Evolutionary conservation across 2,888 invertebrate species (phyloP).

Genomic region (Oxytorus armatus): DNA sequence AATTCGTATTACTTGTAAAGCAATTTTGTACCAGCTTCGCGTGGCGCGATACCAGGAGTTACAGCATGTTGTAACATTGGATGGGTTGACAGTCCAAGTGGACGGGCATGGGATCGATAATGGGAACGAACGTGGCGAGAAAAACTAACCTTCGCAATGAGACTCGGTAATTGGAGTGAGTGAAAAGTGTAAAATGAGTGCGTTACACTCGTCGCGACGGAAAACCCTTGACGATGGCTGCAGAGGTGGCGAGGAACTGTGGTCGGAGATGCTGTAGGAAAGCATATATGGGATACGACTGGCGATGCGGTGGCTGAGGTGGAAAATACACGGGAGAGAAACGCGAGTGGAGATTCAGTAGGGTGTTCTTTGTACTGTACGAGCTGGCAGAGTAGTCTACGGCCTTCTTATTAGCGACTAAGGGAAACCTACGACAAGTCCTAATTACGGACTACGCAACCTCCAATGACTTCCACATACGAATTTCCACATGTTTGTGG

Average conservation of each 20-base stretch:
- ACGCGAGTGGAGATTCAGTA: slow-evolving; percentile 15
- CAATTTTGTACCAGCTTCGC: too few species aligned
- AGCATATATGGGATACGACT: not conserved
- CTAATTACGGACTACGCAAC: too few species aligned
- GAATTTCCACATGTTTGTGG: too few species aligned
- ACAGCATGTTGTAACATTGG: slow-evolving; percentile 17
- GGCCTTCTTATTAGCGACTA: slow-evolving; percentile 24
- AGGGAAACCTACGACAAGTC: too few species aligned
- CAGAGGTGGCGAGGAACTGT: slow-evolving; percentile 16
- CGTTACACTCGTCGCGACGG: slow-evolving; percentile 43
- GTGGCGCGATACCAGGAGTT: slow-evolving; percentile 1
- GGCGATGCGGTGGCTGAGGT: slow-evolving; percentile 1
- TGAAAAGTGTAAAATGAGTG: slow-evolving; percentile 48
- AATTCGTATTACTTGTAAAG: too few species aligned
- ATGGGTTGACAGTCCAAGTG: slow-evolving; percentile 9
- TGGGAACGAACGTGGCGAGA: slow-evolving; percentile 9
- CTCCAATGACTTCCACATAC: too few species aligned
- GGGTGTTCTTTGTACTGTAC: slow-evolving; percentile 18
- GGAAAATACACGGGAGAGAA: slow-evolving; percentile 21
- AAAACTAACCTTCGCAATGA: slow-evolving; percentile 48
- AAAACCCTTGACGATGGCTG: slow-evolving; percentile 31
- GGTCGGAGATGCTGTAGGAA: slow-evolving; percentile 17
- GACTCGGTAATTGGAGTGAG: slow-evolving; percentile 59
- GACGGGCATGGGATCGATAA: not conserved
- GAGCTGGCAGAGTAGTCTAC: not conserved